Percentiles rank a stretch among this genome's conserved stretches.
phyloP scores from a whole-genome alignment of 2,888 invertebrate genomes.

The Cheilosia urbana region DNA sequence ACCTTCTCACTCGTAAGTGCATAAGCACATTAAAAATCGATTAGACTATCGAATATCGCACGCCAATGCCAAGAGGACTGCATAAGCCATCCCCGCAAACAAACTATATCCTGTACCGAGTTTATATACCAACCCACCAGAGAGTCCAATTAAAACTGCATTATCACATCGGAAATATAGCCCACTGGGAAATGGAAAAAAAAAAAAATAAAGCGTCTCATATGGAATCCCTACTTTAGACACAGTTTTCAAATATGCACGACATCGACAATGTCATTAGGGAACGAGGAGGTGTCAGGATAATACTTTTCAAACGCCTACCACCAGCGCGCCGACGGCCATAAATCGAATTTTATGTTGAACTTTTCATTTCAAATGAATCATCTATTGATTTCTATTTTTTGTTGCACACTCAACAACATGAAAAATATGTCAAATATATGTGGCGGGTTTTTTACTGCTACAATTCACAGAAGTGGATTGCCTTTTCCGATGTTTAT shows the following conservation, averaged over 20 bases:
- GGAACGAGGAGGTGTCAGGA: constrained; percentile 13
- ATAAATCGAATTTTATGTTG: constrained; percentile 19
- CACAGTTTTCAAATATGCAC: constrained; percentile 3
- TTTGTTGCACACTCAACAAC: neutral
- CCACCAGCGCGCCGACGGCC: neutral
- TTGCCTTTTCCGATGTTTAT: neutral
- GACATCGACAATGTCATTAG: constrained; percentile 47
- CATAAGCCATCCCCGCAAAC: neutral
- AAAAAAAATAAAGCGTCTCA: neutral
- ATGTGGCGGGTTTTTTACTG: too few relatives aligned
- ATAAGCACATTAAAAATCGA: constrained; percentile 29
- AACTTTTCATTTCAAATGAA: constrained; percentile 34
- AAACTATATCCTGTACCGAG: neutral
- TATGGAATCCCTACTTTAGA: constrained; percentile 10
- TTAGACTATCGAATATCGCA: constrained; percentile 1
- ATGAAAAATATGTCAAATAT: constrained; percentile 38
- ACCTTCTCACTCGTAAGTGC: neutral
- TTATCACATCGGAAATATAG: constrained; percentile 23
- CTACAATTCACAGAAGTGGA: neutral
- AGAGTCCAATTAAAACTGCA: constrained; percentile 29
- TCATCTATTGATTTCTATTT: constrained; percentile 35
- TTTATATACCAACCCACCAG: neutral
- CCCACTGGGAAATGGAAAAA: neutral
- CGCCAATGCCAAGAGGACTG: constrained; percentile 4
- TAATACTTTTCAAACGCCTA: constrained; percentile 14